Base-by-base conservation (phyloP, 2,113 vertebrate species). In the Desmodus rotundus region DNA sequence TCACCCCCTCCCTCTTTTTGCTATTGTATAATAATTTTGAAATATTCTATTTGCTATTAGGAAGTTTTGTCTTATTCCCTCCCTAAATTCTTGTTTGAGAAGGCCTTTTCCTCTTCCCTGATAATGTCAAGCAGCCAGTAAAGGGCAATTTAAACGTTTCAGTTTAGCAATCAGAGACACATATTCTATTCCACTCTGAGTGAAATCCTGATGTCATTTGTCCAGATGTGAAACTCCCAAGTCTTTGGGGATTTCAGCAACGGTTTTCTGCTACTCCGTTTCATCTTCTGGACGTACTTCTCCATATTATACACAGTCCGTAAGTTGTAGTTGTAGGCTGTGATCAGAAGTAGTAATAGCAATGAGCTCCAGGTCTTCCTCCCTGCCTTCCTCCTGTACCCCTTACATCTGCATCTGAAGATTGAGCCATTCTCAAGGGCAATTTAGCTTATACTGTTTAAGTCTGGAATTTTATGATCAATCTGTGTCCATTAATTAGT, bases 171-270 rank as follows among this genome's bases (percentile, higher is more conserved):
- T 73, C 54, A 67, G 58, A 96, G 26, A 31, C 45, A 45, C 80
- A 43, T 93, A 36, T 92, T 92, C 38, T 86, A 16, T 73, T 91
- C 67, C 89, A 52, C 20, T 87, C 78, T 81, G 81, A 63, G 56
- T 89, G 50, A 93, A 89, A 89, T 50, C 43, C 70, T 87, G 50
- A 91, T 89, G 73, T 76, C 73, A 54, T 94, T 80, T 96, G 87
- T 91, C 82, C 87, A 95, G 76, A 95, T 92, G 73, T 84, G 81
- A 94, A 78, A 67, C 22, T 54, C 28, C 9, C 0, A 38, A 72
- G 68, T 94, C 73, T 93, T 56, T 8, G 33, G 93, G 47, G 80
- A 56, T 80, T 83, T 83, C n/a, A 58, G 74, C 14, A 26, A 11
- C 41, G 87, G 14, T 50, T 85, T 84, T 93, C 50, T 86, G 38